These are phyloP conservation scores for Anaspis maculata DNA, from an alignment of 2,888 invertebrate genomes.

Conservation along the genomic window DNA sequence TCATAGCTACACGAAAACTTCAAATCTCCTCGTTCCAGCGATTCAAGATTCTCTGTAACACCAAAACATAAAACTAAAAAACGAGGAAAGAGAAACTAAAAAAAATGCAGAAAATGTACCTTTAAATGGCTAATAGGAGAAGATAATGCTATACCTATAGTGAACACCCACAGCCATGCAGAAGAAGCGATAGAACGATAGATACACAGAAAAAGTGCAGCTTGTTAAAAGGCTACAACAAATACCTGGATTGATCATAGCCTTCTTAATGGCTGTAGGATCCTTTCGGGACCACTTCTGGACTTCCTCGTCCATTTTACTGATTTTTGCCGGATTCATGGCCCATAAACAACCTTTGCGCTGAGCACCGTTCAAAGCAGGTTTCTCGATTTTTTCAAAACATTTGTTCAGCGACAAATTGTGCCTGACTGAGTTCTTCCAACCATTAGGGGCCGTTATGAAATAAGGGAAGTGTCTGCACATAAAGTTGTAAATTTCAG, in stretches of 20 bases:
- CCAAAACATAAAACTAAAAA: no score
- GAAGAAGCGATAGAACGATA: no score
- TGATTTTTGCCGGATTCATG: constrained; percentile 88
- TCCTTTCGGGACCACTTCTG: constrained; percentile 97
- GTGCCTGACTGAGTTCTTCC: constrained; percentile 98
- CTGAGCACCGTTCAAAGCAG: constrained; percentile 77
- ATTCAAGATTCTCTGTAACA: constrained; percentile 68
- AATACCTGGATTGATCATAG: constrained; percentile 96
- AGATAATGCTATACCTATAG: no score
- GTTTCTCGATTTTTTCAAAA: constrained; percentile 96
- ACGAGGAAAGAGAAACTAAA: no score
- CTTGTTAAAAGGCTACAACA: no score
- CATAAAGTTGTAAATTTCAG: constrained; percentile 98
- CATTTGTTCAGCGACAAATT: constrained; percentile 96
- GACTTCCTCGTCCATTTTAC: constrained; percentile 97
- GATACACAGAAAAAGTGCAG: constrained; percentile 10
- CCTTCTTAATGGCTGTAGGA: constrained; percentile 81
- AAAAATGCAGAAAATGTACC: no score
- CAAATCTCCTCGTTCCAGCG: constrained; percentile 80
- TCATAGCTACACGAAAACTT: constrained; percentile 59
- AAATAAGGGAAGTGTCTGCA: constrained; percentile 99
- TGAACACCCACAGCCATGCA: no score
- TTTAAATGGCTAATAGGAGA: no score
- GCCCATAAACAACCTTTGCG: constrained; percentile 92
- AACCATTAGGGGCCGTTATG: constrained; percentile 95